These are phyloP conservation scores for Trichogramma dendrolimi DNA, from an alignment of 2,888 invertebrate species.

Conservation along the genomic window DNA sequence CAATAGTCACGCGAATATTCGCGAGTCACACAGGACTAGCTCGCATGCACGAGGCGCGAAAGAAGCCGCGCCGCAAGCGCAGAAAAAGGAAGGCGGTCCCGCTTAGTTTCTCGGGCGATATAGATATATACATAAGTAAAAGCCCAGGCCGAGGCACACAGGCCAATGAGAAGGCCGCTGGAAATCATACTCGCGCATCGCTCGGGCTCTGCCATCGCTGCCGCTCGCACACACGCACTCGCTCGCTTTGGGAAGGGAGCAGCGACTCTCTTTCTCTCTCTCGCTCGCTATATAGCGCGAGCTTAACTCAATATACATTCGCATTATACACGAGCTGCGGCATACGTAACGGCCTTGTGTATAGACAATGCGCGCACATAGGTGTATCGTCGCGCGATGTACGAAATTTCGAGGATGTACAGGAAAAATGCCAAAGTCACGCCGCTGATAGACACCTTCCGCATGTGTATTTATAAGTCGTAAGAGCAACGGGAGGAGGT, in stretches of 20 bases:
- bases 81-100: conserved; percentile 33
- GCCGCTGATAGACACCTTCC: conserved; percentile 31
- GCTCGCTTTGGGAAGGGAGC: conserved; percentile 2
- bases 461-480: neutral
- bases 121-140: no score
- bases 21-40: no score
- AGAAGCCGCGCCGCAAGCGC: no score
- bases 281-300: conserved; percentile 35
- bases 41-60: no score
- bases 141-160: conserved; percentile 25
- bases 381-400: neutral
- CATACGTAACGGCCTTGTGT: conserved; percentile 35
- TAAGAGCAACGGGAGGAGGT: conserved; percentile 12
- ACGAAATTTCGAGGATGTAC: conserved; percentile 3
- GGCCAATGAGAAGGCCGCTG: conserved; percentile 44
- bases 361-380: neutral
- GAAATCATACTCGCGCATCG: conserved; percentile 50
- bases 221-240: conserved; percentile 30
- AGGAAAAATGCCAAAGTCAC: conserved; percentile 28
- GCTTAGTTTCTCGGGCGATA: no score
- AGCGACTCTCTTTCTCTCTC: conserved; percentile 33
- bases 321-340: conserved; percentile 41
- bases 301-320: conserved; percentile 35
- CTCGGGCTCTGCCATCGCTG: conserved; percentile 20
- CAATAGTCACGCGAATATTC: no score